phyloP scores from a whole-genome alignment of 2,888 invertebrate species.

The Exephanes ischioxanthus region DNA sequence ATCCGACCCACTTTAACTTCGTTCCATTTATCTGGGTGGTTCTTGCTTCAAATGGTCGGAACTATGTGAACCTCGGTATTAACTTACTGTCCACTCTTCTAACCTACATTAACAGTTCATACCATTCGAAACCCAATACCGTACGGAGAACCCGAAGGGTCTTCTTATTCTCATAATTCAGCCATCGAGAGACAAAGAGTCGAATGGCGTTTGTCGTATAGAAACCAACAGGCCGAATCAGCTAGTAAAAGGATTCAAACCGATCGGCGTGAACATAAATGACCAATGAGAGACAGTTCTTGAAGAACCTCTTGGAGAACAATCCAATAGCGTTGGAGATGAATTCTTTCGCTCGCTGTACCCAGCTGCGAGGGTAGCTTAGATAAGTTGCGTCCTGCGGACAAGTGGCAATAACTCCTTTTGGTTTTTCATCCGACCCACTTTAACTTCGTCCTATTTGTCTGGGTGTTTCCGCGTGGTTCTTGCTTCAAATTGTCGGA shows the following conservation, averaged over 20 bases:
- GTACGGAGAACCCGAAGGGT: background rate
- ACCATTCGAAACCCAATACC: background rate
- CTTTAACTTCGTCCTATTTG: background rate
- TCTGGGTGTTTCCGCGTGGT: background rate
- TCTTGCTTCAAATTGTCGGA: background rate
- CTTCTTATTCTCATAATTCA: background rate
- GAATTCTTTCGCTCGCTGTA: background rate
- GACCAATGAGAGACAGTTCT: background rate
- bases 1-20: background rate
- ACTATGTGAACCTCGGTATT: too few species aligned
- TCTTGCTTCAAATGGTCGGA: too few species aligned
- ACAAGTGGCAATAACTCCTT: background rate
- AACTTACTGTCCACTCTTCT: too few species aligned
- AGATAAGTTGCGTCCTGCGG: background rate
- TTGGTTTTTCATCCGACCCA: background rate
- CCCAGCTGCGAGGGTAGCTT: background rate
- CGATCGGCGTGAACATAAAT: background rate
- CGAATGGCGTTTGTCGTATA: too few species aligned
- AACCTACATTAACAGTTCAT: too few species aligned
- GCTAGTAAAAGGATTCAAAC: constrained; percentile 1
- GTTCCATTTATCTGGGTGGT: too few species aligned
- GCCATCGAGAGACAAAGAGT: too few species aligned
- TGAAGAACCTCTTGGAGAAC: background rate
- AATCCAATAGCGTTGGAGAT: background rate
- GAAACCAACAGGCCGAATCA: background rate